Conservation (phyloP, 2,113 vertebrate genomes). For the Cyprinodon variegatus region DNA sequence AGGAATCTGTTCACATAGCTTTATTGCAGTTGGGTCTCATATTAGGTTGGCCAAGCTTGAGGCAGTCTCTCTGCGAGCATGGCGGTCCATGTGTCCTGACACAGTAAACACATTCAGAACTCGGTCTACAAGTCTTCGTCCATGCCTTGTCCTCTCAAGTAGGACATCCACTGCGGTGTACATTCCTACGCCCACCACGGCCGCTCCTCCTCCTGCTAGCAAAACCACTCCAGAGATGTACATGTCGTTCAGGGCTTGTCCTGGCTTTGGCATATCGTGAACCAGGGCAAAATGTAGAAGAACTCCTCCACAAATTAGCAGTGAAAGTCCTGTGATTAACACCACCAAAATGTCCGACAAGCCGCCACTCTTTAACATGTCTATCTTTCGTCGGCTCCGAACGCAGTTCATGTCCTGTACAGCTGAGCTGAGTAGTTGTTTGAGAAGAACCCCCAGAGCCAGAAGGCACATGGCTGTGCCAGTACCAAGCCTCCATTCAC, state of each 20-base stretch:
- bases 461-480: conserved; percentile 92
- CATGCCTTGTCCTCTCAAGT: conserved; percentile 71
- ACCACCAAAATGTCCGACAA: conserved; percentile 88
- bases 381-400: conserved; percentile 87
- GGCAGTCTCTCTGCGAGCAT: conserved; percentile 84
- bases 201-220: conserved; percentile 80
- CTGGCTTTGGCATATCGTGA: conserved; percentile 82
- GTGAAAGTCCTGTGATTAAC: conserved; percentile 84
- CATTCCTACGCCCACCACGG: conserved; percentile 84
- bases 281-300: conserved; percentile 87
- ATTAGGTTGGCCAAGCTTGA: conserved; percentile 94
- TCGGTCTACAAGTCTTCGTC: conserved; percentile 68
- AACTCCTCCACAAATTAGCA: conserved; percentile 87
- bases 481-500: conserved; percentile 91
- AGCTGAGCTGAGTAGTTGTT: conserved; percentile 95
- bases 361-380: conserved; percentile 92
- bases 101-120: conserved; percentile 87
- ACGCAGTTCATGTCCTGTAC: conserved; percentile 99
- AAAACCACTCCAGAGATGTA: conserved; percentile 89
- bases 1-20: background rate
- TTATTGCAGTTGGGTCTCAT: conserved; percentile 63
- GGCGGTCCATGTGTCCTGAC: conserved; percentile 84
- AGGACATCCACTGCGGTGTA: conserved; percentile 80
- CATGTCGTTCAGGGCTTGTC: conserved; percentile 86
- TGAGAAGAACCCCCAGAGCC: conserved; percentile 90